These are phyloP conservation scores for Sweltsa coloradensis DNA, from an alignment of 1,140 invertebrate species.

Conservation along the genomic window DNA sequence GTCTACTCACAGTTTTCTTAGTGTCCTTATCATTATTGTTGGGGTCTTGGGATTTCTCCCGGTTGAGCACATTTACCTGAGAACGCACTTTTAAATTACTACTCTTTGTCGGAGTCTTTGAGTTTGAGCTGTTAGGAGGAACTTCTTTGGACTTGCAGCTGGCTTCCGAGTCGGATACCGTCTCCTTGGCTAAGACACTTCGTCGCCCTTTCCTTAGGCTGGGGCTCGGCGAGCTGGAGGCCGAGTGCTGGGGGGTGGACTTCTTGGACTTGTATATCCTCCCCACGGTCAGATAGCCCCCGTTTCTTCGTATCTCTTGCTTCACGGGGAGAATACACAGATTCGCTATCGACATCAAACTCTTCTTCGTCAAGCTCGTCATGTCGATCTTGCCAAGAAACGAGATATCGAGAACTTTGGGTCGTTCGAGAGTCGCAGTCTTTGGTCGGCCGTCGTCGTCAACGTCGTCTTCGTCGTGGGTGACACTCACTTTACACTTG, in stretches of 20 bases:
- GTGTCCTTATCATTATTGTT: not conserved
- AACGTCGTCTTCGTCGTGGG: not conserved
- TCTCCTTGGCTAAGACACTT: not conserved
- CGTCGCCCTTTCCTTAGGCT: not conserved
- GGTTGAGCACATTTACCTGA: too few relatives aligned
- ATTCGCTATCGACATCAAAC: conserved; percentile 23
- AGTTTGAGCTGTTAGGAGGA: not conserved
- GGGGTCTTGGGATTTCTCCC: not conserved
- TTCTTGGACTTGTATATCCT: too few relatives aligned
- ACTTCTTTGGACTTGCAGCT: too few relatives aligned
- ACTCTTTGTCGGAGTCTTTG: not conserved
- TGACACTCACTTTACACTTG: too few relatives aligned
- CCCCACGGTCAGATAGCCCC: too few relatives aligned
- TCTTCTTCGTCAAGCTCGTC: conserved; percentile 29
- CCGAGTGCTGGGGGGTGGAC: not conserved
- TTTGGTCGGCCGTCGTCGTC: conserved; percentile 29
- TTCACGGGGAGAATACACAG: not conserved
- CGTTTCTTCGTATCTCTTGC: not conserved
- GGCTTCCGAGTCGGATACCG: too few relatives aligned
- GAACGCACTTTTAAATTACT: too few relatives aligned
- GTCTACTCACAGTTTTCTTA: not conserved
- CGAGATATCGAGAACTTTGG: conserved; percentile 37
- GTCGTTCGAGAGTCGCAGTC: conserved; percentile 43
- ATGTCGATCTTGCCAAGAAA: conserved; percentile 42
- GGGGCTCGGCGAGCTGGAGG: not conserved